phyloP scores from a whole-genome alignment of 2,113 vertebrate genomes.

The Xenopus tropicalis region DNA sequence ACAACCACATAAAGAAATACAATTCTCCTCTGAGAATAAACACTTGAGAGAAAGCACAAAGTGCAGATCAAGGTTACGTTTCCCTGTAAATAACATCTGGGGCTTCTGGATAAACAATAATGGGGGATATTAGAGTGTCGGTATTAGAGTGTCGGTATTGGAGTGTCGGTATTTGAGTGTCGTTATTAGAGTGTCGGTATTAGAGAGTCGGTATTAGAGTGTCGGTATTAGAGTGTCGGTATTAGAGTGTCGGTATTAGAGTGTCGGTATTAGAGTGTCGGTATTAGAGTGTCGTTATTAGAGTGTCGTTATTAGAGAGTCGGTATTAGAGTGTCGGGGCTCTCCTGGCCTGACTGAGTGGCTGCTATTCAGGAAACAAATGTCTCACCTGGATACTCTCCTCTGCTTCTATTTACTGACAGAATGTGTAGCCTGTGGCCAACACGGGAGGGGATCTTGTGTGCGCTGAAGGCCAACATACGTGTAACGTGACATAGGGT shows the following conservation, averaged over 20 bases:
- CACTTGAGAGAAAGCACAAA: neutral
- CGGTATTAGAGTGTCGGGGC: neutral
- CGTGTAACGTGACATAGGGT: too few relatives aligned
- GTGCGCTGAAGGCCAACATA: too few relatives aligned
- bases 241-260: too few relatives aligned
- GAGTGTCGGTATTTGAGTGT: conserved; percentile 3
- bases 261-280: too few relatives aligned
- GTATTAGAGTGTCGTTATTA: conserved; percentile 11
- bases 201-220: too few relatives aligned
- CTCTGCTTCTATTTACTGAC: neutral
- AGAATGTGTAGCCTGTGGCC: too few relatives aligned
- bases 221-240: neutral
- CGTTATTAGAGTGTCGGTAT: neutral
- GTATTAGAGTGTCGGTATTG: neutral
- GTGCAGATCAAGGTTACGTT: neutral
- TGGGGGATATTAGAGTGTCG: neutral
- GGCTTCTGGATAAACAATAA: conserved; percentile 14
- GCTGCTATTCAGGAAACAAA: conserved; percentile 29
- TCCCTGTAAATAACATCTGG: conserved; percentile 8
- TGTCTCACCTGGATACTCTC: neutral
- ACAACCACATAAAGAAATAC: conserved; percentile 1
- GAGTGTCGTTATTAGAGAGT: too few relatives aligned
- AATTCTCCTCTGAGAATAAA: too few relatives aligned
- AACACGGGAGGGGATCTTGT: too few relatives aligned
- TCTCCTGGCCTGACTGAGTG: conserved; percentile 16